A percentile compares a stretch with the other conserved stretches of the same genome.
Conservation (phyloP, 2,797 vertebrate species). For the Amniataba percoides region DNA sequence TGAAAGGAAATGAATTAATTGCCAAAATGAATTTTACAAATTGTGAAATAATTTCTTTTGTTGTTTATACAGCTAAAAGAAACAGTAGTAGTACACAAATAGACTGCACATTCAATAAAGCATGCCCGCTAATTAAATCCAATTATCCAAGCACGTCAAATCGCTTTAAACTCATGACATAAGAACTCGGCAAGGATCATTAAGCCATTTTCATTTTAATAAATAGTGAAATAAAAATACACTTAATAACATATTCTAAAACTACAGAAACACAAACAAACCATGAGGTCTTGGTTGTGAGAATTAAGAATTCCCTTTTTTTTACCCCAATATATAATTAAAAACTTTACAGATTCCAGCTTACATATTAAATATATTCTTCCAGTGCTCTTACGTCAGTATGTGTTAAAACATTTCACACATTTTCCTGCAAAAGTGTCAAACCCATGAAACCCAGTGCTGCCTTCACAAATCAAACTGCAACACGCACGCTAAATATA, state of each 20-base stretch:
- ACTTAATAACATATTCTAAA: slow-evolving; percentile 43
- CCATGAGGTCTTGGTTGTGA: slow-evolving; percentile 24
- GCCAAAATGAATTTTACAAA: slow-evolving; percentile 29
- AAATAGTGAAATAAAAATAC: slow-evolving; percentile 66
- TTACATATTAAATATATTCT: slow-evolving; percentile 29
- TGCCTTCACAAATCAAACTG: slow-evolving; percentile 51
- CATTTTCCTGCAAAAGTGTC: slow-evolving; percentile 49
- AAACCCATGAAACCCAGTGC: slow-evolving; percentile 28
- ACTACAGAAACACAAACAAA: slow-evolving; percentile 42
- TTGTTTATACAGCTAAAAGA: slow-evolving; percentile 12
- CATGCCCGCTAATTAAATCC: slow-evolving; percentile 8
- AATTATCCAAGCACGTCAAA: slow-evolving; percentile 10
- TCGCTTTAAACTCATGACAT: slow-evolving; percentile 19
- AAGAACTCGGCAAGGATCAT: background rate
- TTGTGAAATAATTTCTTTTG: slow-evolving; percentile 15
- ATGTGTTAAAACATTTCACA: slow-evolving; percentile 43
- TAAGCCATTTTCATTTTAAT: slow-evolving; percentile 62
- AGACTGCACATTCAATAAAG: background rate
- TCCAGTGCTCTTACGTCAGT: background rate
- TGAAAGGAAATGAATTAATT: slow-evolving; percentile 29
- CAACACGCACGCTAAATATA: slow-evolving; percentile 58
- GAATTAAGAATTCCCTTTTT: slow-evolving; percentile 36
- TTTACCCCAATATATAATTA: slow-evolving; percentile 11
- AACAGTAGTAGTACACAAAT: slow-evolving; percentile 1
- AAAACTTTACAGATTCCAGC: slow-evolving; percentile 13